Evolutionary conservation across 2,888 invertebrate genomes (phyloP), one percentile per base, ranked within the genome.

Genomic region (Osmoderma eremita): DNA sequence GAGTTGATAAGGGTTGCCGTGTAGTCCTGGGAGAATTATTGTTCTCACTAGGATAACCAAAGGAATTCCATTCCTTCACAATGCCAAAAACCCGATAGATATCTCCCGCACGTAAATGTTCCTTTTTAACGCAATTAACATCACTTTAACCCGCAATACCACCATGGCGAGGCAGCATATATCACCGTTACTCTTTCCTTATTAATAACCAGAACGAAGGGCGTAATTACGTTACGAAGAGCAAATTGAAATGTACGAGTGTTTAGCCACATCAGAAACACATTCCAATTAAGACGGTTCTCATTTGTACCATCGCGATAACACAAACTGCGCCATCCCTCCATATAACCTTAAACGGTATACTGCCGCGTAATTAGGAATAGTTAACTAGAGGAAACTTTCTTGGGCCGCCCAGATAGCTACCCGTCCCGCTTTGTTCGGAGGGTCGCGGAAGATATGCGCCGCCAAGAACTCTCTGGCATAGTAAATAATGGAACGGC

Each of bases 371-470:
- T 61, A 61, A 61, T 61, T 61, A 61, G 45, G 58, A 45, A 61
- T 61, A 61, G 58, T 45, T 61, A 61, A 61, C 45, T 61, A 18
- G 45, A 61, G 48, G 58, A 61, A 45, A 61, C 45, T 48, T 61
- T 45, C 58, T 61, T 61, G 45, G 45, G 12, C 45, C 30, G 17
- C 30, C 45, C 4, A 61, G 30, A 61, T 45, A 61, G 58, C 45
- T 61, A 30, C 30, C 30, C 30, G 6, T 5, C 24, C 45, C 45
- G 45, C 53, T 53, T 53, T 53, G 53, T 45, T 17, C 42, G 41
- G 24, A 45, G 38, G 53, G 36, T 53, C 13, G 8, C 15, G 6
- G 12, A 24, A 58, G 30, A 45, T 13, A 45, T 45, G 3, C 17
- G 45, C 17, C 30, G 5, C 3, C 3, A 30, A 10, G 10, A 30